Conservation (phyloP, 2,797 vertebrate genomes). For the Mus minutoides region DNA sequence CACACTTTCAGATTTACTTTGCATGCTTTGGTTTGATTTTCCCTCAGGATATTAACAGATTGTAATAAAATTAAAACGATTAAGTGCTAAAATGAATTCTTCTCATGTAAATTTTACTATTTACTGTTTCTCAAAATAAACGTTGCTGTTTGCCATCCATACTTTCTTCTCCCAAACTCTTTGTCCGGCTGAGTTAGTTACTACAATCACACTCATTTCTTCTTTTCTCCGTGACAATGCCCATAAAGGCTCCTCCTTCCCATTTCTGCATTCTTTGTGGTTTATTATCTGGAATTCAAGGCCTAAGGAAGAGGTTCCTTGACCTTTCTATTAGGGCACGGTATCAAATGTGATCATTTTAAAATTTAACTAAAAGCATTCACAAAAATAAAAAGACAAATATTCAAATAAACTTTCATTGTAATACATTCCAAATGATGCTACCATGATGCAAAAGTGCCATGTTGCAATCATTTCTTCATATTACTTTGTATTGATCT, state of each 20-base stretch:
- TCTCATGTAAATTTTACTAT: constrained; percentile 7
- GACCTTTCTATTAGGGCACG: not conserved
- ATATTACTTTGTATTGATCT: not conserved
- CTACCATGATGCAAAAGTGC: not conserved
- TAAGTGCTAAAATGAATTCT: not conserved
- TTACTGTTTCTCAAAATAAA: constrained; percentile 10
- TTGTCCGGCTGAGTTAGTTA: not conserved
- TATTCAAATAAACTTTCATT: not conserved
- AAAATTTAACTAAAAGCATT: not conserved
- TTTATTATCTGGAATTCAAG: not conserved
- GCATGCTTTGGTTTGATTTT: not conserved
- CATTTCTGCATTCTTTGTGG: not conserved
- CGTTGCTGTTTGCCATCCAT: not conserved
- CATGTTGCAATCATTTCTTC: not conserved
- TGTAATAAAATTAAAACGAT: constrained; percentile 51
- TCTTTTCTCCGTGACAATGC: not conserved
- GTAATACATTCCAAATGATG: not conserved
- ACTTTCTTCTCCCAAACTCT: not conserved
- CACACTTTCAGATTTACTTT: constrained; percentile 24
- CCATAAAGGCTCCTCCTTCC: not conserved
- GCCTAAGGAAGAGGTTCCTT: not conserved
- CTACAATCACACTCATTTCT: not conserved
- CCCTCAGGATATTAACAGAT: not conserved
- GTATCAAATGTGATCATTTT: not conserved
- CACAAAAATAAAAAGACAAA: not conserved